Evolutionary conservation across 2,888 invertebrate genomes (phyloP).

Genomic region (Troides oblongomaculatus): DNA sequence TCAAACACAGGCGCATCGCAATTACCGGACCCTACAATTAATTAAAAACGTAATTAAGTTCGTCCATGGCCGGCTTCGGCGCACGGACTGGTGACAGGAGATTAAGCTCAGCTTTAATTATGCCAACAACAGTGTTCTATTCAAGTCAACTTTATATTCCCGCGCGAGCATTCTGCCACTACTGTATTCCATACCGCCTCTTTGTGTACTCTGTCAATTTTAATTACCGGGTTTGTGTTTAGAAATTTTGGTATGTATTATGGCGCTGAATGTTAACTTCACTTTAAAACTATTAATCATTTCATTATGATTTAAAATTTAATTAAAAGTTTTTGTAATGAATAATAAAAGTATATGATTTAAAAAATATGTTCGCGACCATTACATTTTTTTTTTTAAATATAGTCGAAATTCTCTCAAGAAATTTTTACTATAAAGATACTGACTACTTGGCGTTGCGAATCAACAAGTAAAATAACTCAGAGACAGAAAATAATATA

Average conservation of each 20-base stretch:
- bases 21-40: slow-evolving; percentile 47
- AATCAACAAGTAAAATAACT: too few species aligned
- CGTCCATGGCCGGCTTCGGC: slow-evolving; percentile 44
- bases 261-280: background rate
- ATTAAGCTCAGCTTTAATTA: slow-evolving; percentile 74
- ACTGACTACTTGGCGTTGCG: too few species aligned
- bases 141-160: slow-evolving; percentile 45
- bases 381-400: too few species aligned
- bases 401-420: too few species aligned
- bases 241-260: slow-evolving; percentile 11
- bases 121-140: slow-evolving; percentile 45
- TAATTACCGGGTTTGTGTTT: slow-evolving; percentile 19
- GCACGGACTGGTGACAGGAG: slow-evolving; percentile 62
- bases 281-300: background rate
- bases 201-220: slow-evolving; percentile 18
- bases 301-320: background rate
- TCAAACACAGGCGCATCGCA: slow-evolving; percentile 30
- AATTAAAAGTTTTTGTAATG: background rate
- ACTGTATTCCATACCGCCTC: slow-evolving; percentile 9
- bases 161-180: slow-evolving; percentile 25
- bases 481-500: too few species aligned
- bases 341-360: background rate
- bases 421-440: too few species aligned
- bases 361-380: too few species aligned
- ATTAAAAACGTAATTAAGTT: slow-evolving; percentile 69